Evolutionary conservation across 2,797 vertebrate genomes (phyloP).

Genomic region (Clarias fuscus): DNA sequence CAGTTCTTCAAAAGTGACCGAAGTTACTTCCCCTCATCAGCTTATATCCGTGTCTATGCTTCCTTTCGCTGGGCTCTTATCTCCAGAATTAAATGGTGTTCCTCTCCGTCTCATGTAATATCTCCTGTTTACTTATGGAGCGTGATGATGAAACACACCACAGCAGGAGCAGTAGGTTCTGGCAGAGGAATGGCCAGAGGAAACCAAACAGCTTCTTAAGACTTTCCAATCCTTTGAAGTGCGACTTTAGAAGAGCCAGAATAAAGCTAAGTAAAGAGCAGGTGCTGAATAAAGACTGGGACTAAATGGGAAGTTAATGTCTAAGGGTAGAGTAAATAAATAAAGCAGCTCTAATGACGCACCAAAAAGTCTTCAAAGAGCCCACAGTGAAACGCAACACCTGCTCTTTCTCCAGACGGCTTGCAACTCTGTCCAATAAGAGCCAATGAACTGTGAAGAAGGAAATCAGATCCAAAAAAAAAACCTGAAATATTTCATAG

Average conservation of each 20-base stretch:
- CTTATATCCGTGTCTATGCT: slow-evolving; percentile 62
- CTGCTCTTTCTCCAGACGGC: slow-evolving; percentile 42
- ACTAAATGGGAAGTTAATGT: slow-evolving; percentile 50
- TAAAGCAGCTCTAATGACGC: slow-evolving; percentile 34
- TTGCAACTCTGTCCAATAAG: slow-evolving; percentile 20
- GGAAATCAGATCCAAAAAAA: slow-evolving; percentile 38
- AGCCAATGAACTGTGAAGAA: slow-evolving; percentile 7
- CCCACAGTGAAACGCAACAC: slow-evolving; percentile 40
- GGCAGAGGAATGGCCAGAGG: slow-evolving; percentile 16
- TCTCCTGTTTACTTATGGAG: slow-evolving; percentile 56
- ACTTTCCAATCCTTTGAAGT: slow-evolving; percentile 59
- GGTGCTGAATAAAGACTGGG: slow-evolving; percentile 54
- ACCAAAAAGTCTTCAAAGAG: slow-evolving; percentile 44
- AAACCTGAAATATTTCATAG: slow-evolving; percentile 8
- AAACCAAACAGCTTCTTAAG: slow-evolving; percentile 61
- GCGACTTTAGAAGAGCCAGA: slow-evolving; percentile 49
- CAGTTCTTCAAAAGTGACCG: slow-evolving; percentile 22
- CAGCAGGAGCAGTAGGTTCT: slow-evolving; percentile 10
- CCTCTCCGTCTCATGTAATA: slow-evolving; percentile 44
- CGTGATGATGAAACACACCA: slow-evolving; percentile 30
- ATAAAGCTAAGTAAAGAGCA: slow-evolving; percentile 60
- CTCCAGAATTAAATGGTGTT: slow-evolving; percentile 31
- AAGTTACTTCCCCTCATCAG: slow-evolving; percentile 65
- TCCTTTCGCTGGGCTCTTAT: slow-evolving; percentile 45
- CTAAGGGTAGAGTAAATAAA: slow-evolving; percentile 49